phyloP scores from a whole-genome alignment of 2,888 invertebrate species.

The Andrena dorsata region DNA sequence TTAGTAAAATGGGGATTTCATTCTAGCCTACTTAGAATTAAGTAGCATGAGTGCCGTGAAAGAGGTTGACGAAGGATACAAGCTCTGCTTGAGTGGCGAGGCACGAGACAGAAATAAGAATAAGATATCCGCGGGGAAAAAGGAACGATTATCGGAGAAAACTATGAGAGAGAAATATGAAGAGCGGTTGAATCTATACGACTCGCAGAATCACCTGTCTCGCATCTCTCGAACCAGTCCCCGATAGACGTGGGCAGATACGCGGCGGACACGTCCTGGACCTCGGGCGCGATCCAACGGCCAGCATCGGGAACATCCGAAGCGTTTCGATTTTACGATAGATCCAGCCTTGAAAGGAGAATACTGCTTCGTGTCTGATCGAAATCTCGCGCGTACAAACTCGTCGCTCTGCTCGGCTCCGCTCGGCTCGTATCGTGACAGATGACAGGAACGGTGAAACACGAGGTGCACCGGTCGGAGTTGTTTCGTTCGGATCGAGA shows the following conservation, averaged over 20 bases:
- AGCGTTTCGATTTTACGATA: background rate
- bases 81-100: background rate
- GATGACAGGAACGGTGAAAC: background rate
- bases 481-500: background rate
- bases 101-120: background rate
- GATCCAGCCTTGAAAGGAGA: background rate
- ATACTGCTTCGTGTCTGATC: background rate
- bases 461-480: no score
- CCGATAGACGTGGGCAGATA: slow-evolving; percentile 57
- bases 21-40: no score
- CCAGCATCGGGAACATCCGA: background rate
- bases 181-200: slow-evolving; percentile 34
- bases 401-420: no score
- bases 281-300: slow-evolving; percentile 22
- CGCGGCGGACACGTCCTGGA: slow-evolving; percentile 24
- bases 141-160: background rate
- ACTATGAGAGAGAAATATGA: slow-evolving; percentile 55
- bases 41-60: background rate
- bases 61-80: background rate
- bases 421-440: background rate
- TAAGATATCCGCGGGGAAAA: background rate
- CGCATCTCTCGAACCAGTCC: slow-evolving; percentile 60
- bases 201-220: slow-evolving; percentile 62
- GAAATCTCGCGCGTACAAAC: background rate
- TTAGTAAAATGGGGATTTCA: no score